Percentiles rank a stretch among this genome's conserved stretches.
These are phyloP conservation scores for Zalophus californianus DNA, from an alignment of 2,797 vertebrate species.

Conservation along the genomic window DNA sequence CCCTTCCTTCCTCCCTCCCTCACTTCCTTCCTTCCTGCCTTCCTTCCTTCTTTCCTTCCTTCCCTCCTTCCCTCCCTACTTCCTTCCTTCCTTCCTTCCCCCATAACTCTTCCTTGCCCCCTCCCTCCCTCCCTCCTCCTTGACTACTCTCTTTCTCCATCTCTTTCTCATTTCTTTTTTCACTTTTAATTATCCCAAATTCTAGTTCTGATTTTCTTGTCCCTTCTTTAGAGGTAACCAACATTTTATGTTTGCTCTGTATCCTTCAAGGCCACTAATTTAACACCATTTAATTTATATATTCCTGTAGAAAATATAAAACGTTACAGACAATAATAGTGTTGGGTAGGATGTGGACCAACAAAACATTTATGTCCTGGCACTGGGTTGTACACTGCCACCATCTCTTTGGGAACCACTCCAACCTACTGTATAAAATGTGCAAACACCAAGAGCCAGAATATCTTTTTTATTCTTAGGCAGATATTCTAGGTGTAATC, in stretches of 20 bases:
- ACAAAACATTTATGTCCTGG: not conserved
- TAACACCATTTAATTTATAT: not conserved
- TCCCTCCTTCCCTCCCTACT: rapidly evolving
- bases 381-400: not conserved
- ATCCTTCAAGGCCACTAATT: not conserved
- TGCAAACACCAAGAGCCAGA: not conserved
- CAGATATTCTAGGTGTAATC: not conserved
- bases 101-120: not conserved
- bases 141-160: not conserved
- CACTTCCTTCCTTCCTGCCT: not conserved
- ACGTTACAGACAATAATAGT: not conserved
- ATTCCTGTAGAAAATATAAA: not conserved
- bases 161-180: not conserved
- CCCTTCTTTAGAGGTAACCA: not conserved
- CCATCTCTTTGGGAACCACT: not conserved
- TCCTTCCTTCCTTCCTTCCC: not conserved
- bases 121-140: not conserved
- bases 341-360: not conserved
- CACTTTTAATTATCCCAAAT: not conserved
- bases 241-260: not conserved
- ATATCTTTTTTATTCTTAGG: not conserved
- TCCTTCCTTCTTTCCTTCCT: not conserved
- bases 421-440: not conserved
- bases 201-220: not conserved
- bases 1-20: not conserved